Base-by-base conservation (phyloP, 2,888 invertebrate genomes). In the Hylaea fasciaria region DNA sequence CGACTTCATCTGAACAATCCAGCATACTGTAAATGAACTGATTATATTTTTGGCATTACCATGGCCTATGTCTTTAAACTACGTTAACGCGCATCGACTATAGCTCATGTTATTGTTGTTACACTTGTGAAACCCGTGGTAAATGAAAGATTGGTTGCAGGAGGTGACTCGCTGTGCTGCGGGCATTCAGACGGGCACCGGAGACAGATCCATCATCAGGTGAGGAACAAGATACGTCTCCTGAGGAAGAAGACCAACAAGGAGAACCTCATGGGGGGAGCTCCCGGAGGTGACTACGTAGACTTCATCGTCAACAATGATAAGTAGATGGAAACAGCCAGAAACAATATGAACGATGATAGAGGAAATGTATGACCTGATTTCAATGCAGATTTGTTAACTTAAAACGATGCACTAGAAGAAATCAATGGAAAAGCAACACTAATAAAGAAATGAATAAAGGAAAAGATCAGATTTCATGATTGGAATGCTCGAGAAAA, bases 301-400 rank as follows among this genome's bases (percentile, higher is more conserved):
- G 91, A 92, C 61, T 92, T 92, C 41, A 70, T 92, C 2, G 91
- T 92, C 11, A 92, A 92, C 59, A 92, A 91, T 68, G 91, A 92
- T 66, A 81, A 87, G 65, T 57, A 49, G 13, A 51, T 17, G 11
- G 8, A 40, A 37, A 35, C n/a, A 37, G 22, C 2, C 0, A n/a
- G 2, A 37, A 37, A 37, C 11, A n/a, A 14, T 43, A 37, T 47
- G 17, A 40, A 29, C n/a, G 39, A 14, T 54, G 32, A 40, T 14
- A 13, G 4, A 40, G 40, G 14, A 40, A 40, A 13, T 12, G 37
- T n/a, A 37, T 5, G 2, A 37, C 12, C 2, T 12, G 9, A 12
- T 12, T 37, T n/a, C 3, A 35, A 8, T 11, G 9, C 3, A 11
- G 35, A 11, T 12, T 12, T 37, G 11, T 37, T 37, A 37, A 37